phyloP scores from a whole-genome alignment of 2,113 vertebrate species.

The Sphyrna mokarran region DNA sequence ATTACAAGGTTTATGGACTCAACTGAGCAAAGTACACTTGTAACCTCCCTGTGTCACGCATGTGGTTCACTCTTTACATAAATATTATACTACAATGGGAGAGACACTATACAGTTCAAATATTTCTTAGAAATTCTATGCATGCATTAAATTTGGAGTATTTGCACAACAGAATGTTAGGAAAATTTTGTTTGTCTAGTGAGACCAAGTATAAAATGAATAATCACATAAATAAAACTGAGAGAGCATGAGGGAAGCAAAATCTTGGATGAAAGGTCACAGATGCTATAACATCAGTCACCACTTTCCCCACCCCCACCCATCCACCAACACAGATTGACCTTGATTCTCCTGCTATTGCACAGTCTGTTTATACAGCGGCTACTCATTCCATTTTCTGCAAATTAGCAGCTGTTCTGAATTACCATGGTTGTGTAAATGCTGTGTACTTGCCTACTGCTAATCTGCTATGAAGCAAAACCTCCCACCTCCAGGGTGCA shows the following conservation, averaged over 20 bases:
- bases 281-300: background rate
- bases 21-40: background rate
- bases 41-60: background rate
- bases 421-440: slow-evolving; percentile 31
- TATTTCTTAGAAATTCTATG: background rate
- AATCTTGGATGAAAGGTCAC: background rate
- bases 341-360: slow-evolving; percentile 5
- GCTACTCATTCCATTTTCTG: slow-evolving; percentile 21
- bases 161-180: background rate
- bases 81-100: background rate
- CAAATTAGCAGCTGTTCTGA: slow-evolving; percentile 34
- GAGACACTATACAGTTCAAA: background rate
- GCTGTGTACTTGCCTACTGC: slow-evolving; percentile 18
- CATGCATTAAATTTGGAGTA: background rate
- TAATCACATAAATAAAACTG: slow-evolving; percentile 21
- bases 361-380: slow-evolving; percentile 15
- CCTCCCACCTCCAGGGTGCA: slow-evolving; percentile 30
- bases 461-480: background rate
- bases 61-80: background rate
- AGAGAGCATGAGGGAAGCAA: background rate
- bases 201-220: background rate
- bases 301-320: background rate
- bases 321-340: background rate
- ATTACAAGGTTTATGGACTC: background rate
- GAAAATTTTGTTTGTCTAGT: background rate